Evolutionary conservation across 1,140 invertebrate genomes (phyloP).

Genomic region (Magallana angulata): DNA sequence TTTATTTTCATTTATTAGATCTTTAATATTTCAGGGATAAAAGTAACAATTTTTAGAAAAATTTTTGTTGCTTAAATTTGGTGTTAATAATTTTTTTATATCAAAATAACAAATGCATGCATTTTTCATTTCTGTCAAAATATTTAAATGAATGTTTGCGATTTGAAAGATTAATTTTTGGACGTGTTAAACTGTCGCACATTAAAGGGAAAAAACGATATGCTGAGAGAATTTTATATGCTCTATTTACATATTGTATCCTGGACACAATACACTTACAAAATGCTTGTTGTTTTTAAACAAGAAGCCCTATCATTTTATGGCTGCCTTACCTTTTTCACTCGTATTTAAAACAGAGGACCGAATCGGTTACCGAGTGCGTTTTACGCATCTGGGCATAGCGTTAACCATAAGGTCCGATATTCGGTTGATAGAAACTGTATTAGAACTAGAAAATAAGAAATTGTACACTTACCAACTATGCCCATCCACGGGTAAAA

Average conservation of each 20-base stretch:
- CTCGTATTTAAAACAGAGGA: constrained; percentile 14
- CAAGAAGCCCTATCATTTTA: neutral
- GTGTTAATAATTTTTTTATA: too few species aligned
- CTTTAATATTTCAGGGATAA: too few species aligned
- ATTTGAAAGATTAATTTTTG: neutral
- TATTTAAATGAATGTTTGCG: too few species aligned
- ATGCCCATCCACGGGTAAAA: constrained; percentile 77
- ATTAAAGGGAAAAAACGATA: neutral
- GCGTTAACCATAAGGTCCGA: neutral
- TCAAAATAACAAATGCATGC: too few species aligned
- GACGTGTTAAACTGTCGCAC: neutral
- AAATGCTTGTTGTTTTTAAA: constrained; percentile 22
- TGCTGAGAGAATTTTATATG: constrained; percentile 1
- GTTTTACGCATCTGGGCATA: constrained; percentile 7
- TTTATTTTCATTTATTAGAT: too few species aligned
- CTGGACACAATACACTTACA: neutral
- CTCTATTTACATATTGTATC: constrained; percentile 24
- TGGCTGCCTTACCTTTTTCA: constrained; percentile 1
- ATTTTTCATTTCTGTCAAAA: too few species aligned
- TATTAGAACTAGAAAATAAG: neutral
- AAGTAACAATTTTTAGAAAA: too few species aligned
- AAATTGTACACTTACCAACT: constrained; percentile 68
- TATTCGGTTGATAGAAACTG: constrained; percentile 2
- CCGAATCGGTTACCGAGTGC: constrained; percentile 24
- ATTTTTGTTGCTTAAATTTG: too few species aligned